These are phyloP conservation scores for Liposcelis brunnea DNA, from an alignment of 2,888 invertebrate genomes.

Conservation along the genomic window DNA sequence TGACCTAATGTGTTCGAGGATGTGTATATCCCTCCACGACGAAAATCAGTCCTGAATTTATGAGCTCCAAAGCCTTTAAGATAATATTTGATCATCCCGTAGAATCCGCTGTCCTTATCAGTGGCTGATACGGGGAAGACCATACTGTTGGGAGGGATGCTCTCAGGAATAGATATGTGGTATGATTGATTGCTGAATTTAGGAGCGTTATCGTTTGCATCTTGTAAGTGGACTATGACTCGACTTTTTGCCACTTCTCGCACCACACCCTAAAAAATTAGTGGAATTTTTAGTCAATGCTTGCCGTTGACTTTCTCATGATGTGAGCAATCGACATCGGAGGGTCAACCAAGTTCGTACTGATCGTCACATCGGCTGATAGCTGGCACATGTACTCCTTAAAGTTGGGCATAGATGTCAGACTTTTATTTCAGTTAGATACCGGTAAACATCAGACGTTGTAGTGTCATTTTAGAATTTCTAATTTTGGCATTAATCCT, in stretches of 20 bases:
- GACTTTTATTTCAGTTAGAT: too few relatives aligned
- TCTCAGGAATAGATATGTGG: slow-evolving; percentile 43
- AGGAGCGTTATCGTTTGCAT: slow-evolving; percentile 67
- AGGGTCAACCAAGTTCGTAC: too few relatives aligned
- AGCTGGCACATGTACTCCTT: too few relatives aligned
- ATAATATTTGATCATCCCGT: slow-evolving; percentile 52
- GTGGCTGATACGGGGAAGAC: slow-evolving; percentile 48
- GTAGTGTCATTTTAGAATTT: too few relatives aligned
- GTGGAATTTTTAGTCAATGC: slow-evolving; percentile 1
- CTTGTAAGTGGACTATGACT: slow-evolving; percentile 46
- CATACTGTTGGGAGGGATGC: slow-evolving; percentile 38
- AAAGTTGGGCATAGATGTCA: too few relatives aligned
- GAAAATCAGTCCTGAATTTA: slow-evolving; percentile 48
- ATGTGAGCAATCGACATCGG: too few relatives aligned
- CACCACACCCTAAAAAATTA: slow-evolving; percentile 18
- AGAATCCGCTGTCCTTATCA: slow-evolving; percentile 55
- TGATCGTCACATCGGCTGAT: too few relatives aligned
- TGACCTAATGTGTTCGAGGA: slow-evolving; percentile 25
- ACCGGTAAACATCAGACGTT: too few relatives aligned
- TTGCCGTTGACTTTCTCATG: neutral
- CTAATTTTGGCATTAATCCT: too few relatives aligned
- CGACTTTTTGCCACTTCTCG: slow-evolving; percentile 33
- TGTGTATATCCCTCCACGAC: slow-evolving; percentile 48
- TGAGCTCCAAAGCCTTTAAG: slow-evolving; percentile 65
- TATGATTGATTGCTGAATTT: slow-evolving; percentile 44